Evolutionary conservation across 1,140 invertebrate species (phyloP).

Genomic region (Zaprionus inermis): DNA sequence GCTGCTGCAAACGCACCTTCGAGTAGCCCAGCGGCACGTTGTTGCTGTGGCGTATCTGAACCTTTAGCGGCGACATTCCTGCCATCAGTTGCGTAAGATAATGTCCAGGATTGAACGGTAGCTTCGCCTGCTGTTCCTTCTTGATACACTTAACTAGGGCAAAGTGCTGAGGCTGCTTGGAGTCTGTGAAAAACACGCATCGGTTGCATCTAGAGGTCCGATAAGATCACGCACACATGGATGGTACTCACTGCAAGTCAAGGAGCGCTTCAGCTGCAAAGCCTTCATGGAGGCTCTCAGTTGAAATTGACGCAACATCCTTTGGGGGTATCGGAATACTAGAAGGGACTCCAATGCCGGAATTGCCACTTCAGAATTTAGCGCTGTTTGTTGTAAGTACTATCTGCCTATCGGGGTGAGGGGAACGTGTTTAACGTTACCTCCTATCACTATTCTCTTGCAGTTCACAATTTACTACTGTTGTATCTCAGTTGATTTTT

Average conservation of each 20-base stretch:
- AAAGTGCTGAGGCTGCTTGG: constrained; percentile 22
- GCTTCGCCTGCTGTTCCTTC: constrained; percentile 13
- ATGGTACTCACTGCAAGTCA: constrained; percentile 30
- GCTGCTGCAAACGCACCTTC: constrained; percentile 5
- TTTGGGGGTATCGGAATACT: constrained; percentile 14
- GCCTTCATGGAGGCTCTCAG: constrained; percentile 30
- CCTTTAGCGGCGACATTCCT: neutral
- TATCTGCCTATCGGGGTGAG: constrained; percentile 21
- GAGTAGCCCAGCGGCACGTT: constrained; percentile 13
- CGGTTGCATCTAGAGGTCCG: no score
- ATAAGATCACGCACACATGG: neutral
- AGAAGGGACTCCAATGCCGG: constrained; percentile 14
- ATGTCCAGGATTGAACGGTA: neutral
- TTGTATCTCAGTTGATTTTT: constrained; percentile 31
- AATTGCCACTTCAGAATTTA: constrained; percentile 40
- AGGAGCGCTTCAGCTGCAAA: constrained; percentile 28
- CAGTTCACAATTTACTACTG: constrained; percentile 39
- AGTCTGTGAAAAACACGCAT: neutral
- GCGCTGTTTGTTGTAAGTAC: constrained; percentile 16
- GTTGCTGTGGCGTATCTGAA: neutral
- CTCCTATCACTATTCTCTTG: constrained; percentile 34
- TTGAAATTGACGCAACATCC: constrained; percentile 45
- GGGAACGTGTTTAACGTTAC: constrained; percentile 25
- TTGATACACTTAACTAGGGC: constrained; percentile 3
- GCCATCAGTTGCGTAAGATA: constrained; percentile 12